Evolutionary conservation across 2,888 invertebrate species (phyloP).

Genomic region (Tyria jacobaeae): DNA sequence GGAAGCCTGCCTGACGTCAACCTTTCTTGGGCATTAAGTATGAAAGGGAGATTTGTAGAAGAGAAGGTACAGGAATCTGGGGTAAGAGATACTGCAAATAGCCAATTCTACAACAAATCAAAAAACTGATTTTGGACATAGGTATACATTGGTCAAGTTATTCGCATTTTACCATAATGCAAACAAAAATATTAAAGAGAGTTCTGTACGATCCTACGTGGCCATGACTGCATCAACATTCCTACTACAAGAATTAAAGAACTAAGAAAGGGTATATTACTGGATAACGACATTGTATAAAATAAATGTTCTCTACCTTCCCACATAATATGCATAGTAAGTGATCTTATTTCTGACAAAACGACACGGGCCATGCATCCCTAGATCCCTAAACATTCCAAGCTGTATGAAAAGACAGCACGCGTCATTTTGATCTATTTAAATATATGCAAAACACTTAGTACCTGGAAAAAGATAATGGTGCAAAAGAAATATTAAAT

Average conservation of each 20-base stretch:
- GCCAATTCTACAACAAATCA: no score
- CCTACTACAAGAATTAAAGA: not conserved
- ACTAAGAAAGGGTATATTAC: not conserved
- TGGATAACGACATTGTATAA: not conserved
- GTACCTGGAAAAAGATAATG: conserved; percentile 76
- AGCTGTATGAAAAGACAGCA: conserved; percentile 63
- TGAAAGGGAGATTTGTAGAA: no score
- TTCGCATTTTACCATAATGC: no score
- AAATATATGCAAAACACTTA: conserved; percentile 78
- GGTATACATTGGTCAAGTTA: no score
- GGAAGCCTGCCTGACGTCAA: no score
- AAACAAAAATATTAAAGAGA: no score
- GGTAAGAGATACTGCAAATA: no score
- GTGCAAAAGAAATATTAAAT: conserved; percentile 75
- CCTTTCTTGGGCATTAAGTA: no score
- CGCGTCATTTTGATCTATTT: conserved; percentile 73
- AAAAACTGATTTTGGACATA: no score
- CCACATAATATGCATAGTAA: conserved; percentile 24
- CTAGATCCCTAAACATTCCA: conserved; percentile 56
- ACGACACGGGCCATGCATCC: conserved; percentile 30
- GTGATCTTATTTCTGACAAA: conserved; percentile 35
- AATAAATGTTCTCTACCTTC: conserved; percentile 1
- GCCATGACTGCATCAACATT: no score
- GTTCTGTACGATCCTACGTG: no score
- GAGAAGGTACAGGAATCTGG: no score